Conservation (phyloP, 2,113 vertebrate genomes). For the Cynoglossus semilaevis region DNA sequence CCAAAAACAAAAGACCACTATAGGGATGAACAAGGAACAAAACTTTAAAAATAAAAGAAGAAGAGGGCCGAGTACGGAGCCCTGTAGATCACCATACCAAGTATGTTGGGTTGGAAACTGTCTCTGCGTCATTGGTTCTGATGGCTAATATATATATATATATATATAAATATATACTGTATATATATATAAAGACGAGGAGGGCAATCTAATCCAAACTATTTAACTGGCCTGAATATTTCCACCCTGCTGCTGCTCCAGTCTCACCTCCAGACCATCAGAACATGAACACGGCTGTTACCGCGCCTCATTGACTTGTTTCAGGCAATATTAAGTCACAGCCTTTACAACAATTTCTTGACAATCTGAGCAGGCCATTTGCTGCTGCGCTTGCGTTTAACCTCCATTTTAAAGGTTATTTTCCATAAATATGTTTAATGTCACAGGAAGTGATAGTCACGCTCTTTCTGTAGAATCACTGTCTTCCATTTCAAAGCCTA, state of each 20-base stretch:
- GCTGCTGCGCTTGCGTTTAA: constrained; percentile 11
- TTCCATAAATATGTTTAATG: constrained; percentile 1
- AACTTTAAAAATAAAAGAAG: too few species aligned
- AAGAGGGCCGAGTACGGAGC: too few species aligned
- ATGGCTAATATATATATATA: too few species aligned
- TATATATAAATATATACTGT: too few species aligned
- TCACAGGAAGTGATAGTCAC: not conserved
- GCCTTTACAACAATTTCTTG: constrained; percentile 20
- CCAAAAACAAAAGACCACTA: too few species aligned
- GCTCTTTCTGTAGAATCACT: not conserved
- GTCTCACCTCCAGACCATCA: constrained; percentile 33
- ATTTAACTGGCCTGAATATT: constrained; percentile 37
- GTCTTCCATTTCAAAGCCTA: not conserved
- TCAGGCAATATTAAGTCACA: constrained; percentile 18
- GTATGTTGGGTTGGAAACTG: too few species aligned
- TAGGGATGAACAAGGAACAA: too few species aligned
- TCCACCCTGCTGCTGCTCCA: constrained; percentile 26
- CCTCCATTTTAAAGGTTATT: constrained; percentile 27
- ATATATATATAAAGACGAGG: constrained; percentile 1
- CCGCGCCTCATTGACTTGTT: constrained; percentile 48
- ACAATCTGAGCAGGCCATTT: constrained; percentile 6
- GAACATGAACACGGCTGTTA: constrained; percentile 28
- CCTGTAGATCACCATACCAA: too few species aligned
- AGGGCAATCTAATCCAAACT: constrained; percentile 46
- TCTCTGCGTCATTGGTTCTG: too few species aligned